A percentile compares a stretch with the other conserved stretches of the same genome.
Evolutionary conservation across 1,140 invertebrate genomes (phyloP).

Genomic region (Mamestra configurata): DNA sequence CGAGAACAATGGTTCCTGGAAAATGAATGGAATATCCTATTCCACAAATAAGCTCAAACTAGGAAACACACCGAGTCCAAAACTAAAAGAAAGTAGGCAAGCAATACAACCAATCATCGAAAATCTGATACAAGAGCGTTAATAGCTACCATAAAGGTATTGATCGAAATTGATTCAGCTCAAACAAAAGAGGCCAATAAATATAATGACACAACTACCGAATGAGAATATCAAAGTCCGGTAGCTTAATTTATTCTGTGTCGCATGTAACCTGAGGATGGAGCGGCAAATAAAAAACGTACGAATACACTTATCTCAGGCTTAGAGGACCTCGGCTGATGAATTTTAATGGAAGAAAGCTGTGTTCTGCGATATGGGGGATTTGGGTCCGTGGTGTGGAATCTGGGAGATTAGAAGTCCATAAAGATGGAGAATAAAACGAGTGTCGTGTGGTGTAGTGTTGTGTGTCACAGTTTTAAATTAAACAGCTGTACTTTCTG

Average conservation of each 20-base stretch:
- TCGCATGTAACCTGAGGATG: conserved; percentile 59
- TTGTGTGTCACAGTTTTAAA: neutral
- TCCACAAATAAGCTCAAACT: too few species aligned
- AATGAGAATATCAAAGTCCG: conserved; percentile 50
- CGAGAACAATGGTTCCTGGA: neutral
- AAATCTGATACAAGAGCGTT: conserved; percentile 5
- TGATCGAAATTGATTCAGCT: neutral
- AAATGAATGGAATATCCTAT: too few species aligned
- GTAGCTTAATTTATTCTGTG: conserved; percentile 62
- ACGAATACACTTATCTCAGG: conserved; percentile 63
- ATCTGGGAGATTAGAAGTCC: neutral
- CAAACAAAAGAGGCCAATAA: conserved; percentile 50
- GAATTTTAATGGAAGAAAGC: conserved; percentile 41
- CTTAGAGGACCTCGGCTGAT: conserved; percentile 52
- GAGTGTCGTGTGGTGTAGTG: neutral
- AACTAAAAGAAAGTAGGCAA: neutral
- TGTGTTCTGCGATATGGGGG: conserved; percentile 17
- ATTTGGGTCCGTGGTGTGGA: conserved; percentile 12
- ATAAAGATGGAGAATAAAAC: conserved; percentile 3
- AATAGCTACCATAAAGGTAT: conserved; percentile 31
- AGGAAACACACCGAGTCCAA: too few species aligned
- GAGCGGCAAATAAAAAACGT: conserved; percentile 60
- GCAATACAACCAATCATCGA: neutral
- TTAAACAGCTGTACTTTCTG: too few species aligned
- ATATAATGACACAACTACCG: conserved; percentile 48